Evolutionary conservation across 1,140 invertebrate species (phyloP), one percentile per base, ranked within the genome.

Genomic region (Macrocentrus cingulum): DNA sequence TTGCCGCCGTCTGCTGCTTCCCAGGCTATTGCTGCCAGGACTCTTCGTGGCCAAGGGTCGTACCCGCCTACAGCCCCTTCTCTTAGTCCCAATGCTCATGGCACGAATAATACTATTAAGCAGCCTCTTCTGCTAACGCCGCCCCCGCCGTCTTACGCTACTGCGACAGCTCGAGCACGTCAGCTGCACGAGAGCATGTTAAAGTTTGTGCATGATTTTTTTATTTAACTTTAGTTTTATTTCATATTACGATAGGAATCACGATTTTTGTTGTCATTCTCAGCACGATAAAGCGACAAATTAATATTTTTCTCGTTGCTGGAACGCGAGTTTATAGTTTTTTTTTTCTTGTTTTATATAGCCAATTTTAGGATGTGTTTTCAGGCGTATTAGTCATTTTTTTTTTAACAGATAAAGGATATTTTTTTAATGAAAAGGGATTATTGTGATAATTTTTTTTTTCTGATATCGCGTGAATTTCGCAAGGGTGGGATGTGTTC

Each of bases 1-100:
- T 79, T 88, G 62, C 84, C 87, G 20, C 84, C 85, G 22, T 80
- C 81, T 42, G 83, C 84, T 55, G 84, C 84, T 23, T 84, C 82
- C 50, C 84, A 85, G 69, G 84, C 84, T 36, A 85, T 85, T 65
- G 84, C 83, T 63, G 84, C 84, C 34, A 72, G 84, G 69, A 85
- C 84, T 66, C 79, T 85, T 70, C 81, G 83, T 75, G 83, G 81
- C 79, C 83, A 84, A 82, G 84, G 83, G 82, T 84, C 83, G 83
- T 84, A 84, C 77, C 77, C 80, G 75, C 80, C 78, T 76, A 80
- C 77, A 80, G 77, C 74, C 77, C 77, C 74, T 74, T 67, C 74
- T 77, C 75, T 76, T 79, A 79, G 73, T 80, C 68, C 72, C 67
- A 78, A 78, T 78, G 72, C 71, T 76, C 74, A 75, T 75, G 79